Evolutionary conservation across 2,888 invertebrate genomes (phyloP).

Genomic region (Mythimna vitellina): DNA sequence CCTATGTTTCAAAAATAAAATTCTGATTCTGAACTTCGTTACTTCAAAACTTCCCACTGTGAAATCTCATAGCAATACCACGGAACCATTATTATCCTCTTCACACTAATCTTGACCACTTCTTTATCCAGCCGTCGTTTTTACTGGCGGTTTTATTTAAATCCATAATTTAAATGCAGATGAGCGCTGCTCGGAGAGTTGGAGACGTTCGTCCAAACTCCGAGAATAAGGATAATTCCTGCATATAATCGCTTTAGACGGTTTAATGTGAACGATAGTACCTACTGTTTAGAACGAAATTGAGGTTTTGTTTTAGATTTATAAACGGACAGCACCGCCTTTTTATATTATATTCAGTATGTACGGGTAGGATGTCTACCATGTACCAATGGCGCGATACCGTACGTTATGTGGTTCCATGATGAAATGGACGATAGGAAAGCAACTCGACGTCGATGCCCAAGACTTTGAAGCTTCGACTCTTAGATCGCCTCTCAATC

Average conservation of each 20-base stretch:
- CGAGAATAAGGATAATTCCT: slow-evolving; percentile 67
- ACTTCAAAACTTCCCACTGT: too few species aligned
- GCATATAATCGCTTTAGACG: slow-evolving; percentile 62
- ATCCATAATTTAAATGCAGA: slow-evolving; percentile 86
- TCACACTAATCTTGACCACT: slow-evolving; percentile 15
- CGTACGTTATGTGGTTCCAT: too few species aligned
- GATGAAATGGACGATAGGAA: too few species aligned
- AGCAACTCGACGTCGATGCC: too few species aligned
- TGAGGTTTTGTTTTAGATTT: slow-evolving; percentile 5
- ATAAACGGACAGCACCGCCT: background rate
- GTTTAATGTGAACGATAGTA: slow-evolving; percentile 37
- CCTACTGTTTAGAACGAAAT: slow-evolving; percentile 2
- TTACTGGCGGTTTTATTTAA: slow-evolving; percentile 80
- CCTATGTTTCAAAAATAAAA: too few species aligned
- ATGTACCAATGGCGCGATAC: too few species aligned
- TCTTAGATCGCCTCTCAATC: too few species aligned
- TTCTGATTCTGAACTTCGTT: too few species aligned
- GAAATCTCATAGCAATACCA: background rate
- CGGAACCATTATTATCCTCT: slow-evolving; percentile 15
- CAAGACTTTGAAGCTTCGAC: too few species aligned
- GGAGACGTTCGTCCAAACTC: slow-evolving; percentile 56
- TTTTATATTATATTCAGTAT: too few species aligned
- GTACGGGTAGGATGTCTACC: too few species aligned
- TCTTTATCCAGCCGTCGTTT: slow-evolving; percentile 69
- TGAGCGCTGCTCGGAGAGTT: slow-evolving; percentile 69